Percentiles rank a stretch among this genome's conserved stretches.
Conservation (phyloP, 1,140 invertebrate genomes). For the Trichogramma pretiosum region DNA sequence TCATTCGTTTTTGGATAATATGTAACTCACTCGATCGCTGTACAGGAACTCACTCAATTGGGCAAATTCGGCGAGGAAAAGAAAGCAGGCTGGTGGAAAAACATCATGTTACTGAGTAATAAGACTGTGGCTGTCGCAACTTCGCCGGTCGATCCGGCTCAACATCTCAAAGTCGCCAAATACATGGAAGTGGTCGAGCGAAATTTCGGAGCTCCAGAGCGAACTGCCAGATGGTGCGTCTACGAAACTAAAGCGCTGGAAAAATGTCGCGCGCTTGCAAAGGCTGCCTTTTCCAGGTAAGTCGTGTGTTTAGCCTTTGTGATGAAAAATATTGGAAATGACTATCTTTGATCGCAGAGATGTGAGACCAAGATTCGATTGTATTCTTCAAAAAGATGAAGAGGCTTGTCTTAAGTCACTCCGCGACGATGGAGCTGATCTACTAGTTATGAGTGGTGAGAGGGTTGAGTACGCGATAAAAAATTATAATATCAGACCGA, state of each 20-base stretch:
- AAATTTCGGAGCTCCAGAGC: conserved; percentile 52
- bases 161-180: conserved; percentile 61
- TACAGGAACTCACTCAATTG: conserved; percentile 36
- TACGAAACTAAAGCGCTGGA: conserved; percentile 49
- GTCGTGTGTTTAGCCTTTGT: not conserved
- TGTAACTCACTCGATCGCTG: conserved; percentile 17
- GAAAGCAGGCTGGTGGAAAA: conserved; percentile 48
- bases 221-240: conserved; percentile 55
- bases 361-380: conserved; percentile 61
- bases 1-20: conserved; percentile 41
- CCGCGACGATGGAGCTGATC: conserved; percentile 51
- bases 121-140: conserved; percentile 52
- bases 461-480: conserved; percentile 49
- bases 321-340: not conserved
- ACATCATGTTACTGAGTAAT: conserved; percentile 47
- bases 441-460: conserved; percentile 55
- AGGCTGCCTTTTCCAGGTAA: conserved; percentile 55
- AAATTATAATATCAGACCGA: conserved; percentile 43
- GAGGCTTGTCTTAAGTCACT: conserved; percentile 61
- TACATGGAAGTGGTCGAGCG: conserved; percentile 73
- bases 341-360: conserved; percentile 40
- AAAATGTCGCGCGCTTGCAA: conserved; percentile 59
- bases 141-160: conserved; percentile 51
- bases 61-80: conserved; percentile 41
- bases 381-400: conserved; percentile 47